Evolutionary conservation across 2,888 invertebrate species (phyloP), one percentile per base, ranked within the genome.

Genomic region (Sesia bembeciformis): DNA sequence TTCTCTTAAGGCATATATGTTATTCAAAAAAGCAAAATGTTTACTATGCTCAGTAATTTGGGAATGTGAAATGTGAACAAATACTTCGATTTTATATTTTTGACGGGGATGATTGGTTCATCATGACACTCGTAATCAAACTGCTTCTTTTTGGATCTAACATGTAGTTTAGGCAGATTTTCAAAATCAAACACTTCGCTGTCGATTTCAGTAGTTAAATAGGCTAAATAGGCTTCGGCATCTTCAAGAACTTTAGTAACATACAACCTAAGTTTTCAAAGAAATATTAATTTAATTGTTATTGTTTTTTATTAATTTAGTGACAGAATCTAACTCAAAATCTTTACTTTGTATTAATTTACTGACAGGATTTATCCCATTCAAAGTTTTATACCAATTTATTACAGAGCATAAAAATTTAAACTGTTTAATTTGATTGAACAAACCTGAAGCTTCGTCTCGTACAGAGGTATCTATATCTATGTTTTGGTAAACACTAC

Each of bases 221-320:
- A n/a, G n/a, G n/a, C n/a, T n/a, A n/a, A n/a, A n/a, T n/a, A n/a
- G n/a, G 51, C 51, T 38, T 51, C 4, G 51, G 51, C 51, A 39
- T 51, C 42, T 42, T 42, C 42, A 53, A 53, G 42, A 53, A 41
- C 49, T 53, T 8, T 46, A 42, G 3, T 42, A 42, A 41, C 46
- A 53, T 53, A 54, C 52, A 55, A 52, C 52, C 52, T 55, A 52
- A 52, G 52, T 55, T 55, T 55, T 52, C 55, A 52, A 55, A 55
- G 52, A 55, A 55, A 55, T 52, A 52, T 23, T n/a, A n/a, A n/a
- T n/a, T n/a, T n/a, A n/a, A n/a, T n/a, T n/a, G n/a, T 23, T 23
- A 2, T 1, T 55, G 39, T 55, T 55, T 40, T 52, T 52, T n/a
- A 43, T 5, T 55, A 43, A 52, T 52, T 43, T 43, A 55, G 43